phyloP scores from a whole-genome alignment of 1,140 invertebrate species.

The Geopemphigus sp. region DNA sequence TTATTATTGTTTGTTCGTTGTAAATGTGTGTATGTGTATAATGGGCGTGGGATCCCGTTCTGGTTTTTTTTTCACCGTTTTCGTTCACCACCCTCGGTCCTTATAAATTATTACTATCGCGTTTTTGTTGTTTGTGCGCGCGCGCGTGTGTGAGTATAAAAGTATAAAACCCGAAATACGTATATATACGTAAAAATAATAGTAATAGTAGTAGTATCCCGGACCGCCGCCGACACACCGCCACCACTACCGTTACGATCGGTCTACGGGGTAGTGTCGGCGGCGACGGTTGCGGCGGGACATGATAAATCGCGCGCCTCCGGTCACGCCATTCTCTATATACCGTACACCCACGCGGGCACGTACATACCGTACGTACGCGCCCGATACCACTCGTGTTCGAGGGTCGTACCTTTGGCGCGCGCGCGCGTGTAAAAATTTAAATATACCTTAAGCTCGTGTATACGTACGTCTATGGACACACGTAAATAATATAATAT shows the following conservation, averaged over 20 bases:
- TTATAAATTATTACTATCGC: constrained; percentile 36
- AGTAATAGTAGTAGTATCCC: no score
- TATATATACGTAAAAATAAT: not conserved
- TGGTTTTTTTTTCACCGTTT: not conserved
- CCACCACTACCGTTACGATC: no score
- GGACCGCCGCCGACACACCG: not conserved
- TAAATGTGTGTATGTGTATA: not conserved
- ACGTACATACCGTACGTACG: no score
- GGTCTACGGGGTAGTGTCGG: not conserved
- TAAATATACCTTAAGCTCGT: no score
- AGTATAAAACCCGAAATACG: constrained; percentile 16
- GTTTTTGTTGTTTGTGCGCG: not conserved
- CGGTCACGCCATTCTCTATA: not conserved
- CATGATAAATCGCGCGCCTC: constrained; percentile 45
- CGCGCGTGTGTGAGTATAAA: not conserved
- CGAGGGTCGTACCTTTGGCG: no score
- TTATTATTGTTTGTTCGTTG: not conserved
- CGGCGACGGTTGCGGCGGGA: not conserved
- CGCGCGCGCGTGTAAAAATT: no score
- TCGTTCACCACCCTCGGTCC: not conserved
- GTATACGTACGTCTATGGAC: no score
- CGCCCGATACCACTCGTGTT: no score
- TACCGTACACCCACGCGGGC: no score
- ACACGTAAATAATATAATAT: no score
- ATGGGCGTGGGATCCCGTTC: not conserved